Conservation (phyloP, 1,140 invertebrate species). For the Papilio polyxenes region DNA sequence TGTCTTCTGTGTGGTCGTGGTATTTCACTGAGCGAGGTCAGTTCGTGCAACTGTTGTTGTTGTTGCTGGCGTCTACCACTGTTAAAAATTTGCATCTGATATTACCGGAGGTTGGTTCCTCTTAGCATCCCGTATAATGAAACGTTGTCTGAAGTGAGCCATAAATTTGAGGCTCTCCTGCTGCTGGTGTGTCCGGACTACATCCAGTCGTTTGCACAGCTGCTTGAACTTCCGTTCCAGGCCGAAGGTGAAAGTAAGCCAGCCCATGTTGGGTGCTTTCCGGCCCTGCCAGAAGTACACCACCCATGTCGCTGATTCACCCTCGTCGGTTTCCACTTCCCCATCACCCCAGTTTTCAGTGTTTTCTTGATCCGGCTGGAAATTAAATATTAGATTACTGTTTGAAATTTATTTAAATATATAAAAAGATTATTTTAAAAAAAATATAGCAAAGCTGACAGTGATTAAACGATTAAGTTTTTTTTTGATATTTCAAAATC, state of each 20-base stretch:
- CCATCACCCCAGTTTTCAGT: slow-evolving; percentile 67
- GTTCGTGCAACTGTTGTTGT: too few species aligned
- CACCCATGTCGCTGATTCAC: slow-evolving; percentile 93
- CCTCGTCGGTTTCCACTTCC: slow-evolving; percentile 84
- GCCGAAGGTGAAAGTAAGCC: slow-evolving; percentile 99
- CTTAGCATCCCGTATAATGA: slow-evolving; percentile 96
- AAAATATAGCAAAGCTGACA: too few species aligned
- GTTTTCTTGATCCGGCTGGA: slow-evolving; percentile 62
- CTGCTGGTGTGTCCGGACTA: slow-evolving; percentile 98
- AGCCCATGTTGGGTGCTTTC: slow-evolving; percentile 99
- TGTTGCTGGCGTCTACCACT: too few species aligned
- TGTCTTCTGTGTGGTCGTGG: too few species aligned
- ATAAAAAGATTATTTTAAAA: too few species aligned
- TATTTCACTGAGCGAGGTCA: too few species aligned
- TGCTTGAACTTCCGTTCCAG: slow-evolving; percentile 99
- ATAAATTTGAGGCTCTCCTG: slow-evolving; percentile 99
- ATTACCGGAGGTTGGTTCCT: slow-evolving; percentile 83
- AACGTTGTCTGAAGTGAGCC: slow-evolving; percentile 97
- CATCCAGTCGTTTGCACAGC: slow-evolving; percentile 97
- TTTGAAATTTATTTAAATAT: not conserved
- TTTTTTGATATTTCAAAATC: too few species aligned
- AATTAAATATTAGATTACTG: not conserved
- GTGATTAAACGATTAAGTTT: too few species aligned
- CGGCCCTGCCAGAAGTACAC: slow-evolving; percentile 99
- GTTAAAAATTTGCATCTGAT: slow-evolving; percentile 1